Conservation (phyloP, 35 echinoderm and acorn worm species). For the Holothuria glaberrima region DNA sequence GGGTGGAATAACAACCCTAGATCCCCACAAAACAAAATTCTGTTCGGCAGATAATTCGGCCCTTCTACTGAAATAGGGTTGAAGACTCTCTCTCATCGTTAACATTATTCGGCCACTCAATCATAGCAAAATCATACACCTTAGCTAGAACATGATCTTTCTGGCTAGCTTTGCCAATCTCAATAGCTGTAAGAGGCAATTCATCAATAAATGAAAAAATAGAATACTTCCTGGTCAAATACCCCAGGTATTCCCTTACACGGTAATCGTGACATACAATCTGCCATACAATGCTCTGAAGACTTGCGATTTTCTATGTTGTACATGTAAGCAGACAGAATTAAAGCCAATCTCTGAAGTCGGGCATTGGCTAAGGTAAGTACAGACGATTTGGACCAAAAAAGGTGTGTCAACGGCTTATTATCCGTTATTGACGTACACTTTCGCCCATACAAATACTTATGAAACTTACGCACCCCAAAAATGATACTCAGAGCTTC, state of each 20-base stretch:
- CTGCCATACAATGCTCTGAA: slow-evolving; percentile 26
- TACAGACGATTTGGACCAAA: slow-evolving; percentile 22
- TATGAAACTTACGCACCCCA: too few relatives aligned
- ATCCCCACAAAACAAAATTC: slow-evolving; percentile 48
- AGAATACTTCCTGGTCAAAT: too few relatives aligned
- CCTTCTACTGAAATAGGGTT: too few relatives aligned
- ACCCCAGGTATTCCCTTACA: too few relatives aligned
- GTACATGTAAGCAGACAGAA: slow-evolving; percentile 43
- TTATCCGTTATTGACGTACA: slow-evolving; percentile 70
- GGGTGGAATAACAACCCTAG: slow-evolving; percentile 19
- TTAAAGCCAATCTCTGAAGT: slow-evolving; percentile 73
- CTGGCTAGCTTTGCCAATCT: too few relatives aligned
- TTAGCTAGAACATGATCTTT: too few relatives aligned
- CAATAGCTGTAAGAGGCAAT: slow-evolving; percentile 61
- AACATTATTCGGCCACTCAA: too few relatives aligned
- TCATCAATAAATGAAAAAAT: slow-evolving; percentile 61
- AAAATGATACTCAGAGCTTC: too few relatives aligned
- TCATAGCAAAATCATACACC: too few relatives aligned
- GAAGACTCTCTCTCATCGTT: not conserved
- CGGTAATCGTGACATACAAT: slow-evolving; percentile 60
- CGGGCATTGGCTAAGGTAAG: slow-evolving; percentile 65
- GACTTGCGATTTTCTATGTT: slow-evolving; percentile 9
- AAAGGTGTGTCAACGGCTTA: slow-evolving; percentile 60
- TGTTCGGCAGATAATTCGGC: slow-evolving; percentile 36
- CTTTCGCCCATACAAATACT: slow-evolving; percentile 43